Evolutionary conservation across 2,113 vertebrate genomes (phyloP).

Genomic region (Colossoma macropomum): DNA sequence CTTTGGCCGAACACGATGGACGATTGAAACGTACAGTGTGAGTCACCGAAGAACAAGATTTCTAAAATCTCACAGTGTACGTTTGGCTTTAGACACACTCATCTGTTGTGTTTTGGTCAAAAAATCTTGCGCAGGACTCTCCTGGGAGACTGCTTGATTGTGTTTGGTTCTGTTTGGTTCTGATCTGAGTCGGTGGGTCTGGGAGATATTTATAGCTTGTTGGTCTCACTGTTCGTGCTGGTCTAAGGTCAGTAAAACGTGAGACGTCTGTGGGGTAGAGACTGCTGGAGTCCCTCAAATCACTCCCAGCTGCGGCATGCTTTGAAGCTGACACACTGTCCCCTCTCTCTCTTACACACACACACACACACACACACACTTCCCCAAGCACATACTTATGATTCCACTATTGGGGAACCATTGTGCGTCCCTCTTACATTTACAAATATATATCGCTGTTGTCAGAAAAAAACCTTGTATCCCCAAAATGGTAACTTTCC

Average conservation of each 20-base stretch:
- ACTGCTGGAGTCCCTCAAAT: constrained; percentile 77
- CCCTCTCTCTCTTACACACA: not conserved
- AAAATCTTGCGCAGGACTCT: not conserved
- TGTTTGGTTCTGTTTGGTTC: not conserved
- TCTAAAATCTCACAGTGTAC: no score
- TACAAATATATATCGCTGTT: no score
- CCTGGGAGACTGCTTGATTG: not conserved
- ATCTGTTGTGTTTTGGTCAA: not conserved
- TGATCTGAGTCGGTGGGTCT: not conserved
- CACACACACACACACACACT: constrained; percentile 12
- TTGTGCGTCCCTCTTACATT: no score
- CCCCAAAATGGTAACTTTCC: no score
- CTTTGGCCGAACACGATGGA: no score
- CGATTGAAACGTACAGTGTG: no score
- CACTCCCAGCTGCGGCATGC: constrained; percentile 78
- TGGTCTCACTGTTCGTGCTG: not conserved
- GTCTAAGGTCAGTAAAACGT: constrained; percentile 13
- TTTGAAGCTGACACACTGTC: constrained; percentile 70
- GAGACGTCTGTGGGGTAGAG: constrained; percentile 70
- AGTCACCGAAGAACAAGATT: no score
- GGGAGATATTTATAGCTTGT: constrained; percentile 25
- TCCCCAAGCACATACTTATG: not conserved
- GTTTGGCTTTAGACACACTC: not conserved
- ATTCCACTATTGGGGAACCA: no score
- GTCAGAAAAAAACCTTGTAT: no score